Percentiles rank a stretch among this genome's conserved stretches.
Evolutionary conservation across 35 echinoderm and acorn worm genomes (phyloP).

Genomic region (Lytechinus variegatus): DNA sequence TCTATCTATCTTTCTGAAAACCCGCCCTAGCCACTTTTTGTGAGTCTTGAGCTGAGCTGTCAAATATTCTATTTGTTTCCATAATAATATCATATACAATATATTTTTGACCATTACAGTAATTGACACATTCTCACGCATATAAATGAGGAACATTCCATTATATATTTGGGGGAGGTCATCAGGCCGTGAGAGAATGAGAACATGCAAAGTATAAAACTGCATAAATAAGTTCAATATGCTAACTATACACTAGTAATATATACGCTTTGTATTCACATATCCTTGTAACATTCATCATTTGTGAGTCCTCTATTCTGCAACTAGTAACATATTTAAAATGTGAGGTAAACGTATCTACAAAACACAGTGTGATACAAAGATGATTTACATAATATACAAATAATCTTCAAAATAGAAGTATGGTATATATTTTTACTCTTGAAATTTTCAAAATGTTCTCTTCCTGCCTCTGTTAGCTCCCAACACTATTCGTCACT

Average conservation of each 20-base stretch:
- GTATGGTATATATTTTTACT: too few species aligned
- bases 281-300: neutral
- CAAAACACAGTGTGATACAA: neutral
- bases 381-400: slow-evolving; percentile 7
- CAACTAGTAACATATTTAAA: neutral
- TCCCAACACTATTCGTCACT: too few species aligned
- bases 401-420: neutral
- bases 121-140: neutral
- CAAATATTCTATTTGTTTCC: neutral
- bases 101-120: neutral
- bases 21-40: too few species aligned
- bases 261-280: neutral
- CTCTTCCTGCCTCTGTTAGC: too few species aligned
- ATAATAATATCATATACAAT: neutral
- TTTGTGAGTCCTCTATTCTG: neutral
- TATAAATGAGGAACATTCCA: neutral
- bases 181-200: neutral
- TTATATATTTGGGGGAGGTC: neutral
- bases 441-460: too few species aligned
- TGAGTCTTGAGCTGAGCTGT: neutral
- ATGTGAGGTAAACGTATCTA: neutral
- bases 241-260: neutral
- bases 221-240: slow-evolving; percentile 6
- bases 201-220: slow-evolving; percentile 20
- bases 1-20: too few species aligned